Evolutionary conservation across 2,797 vertebrate genomes (phyloP).

Genomic region (Acanthurus lineatus): DNA sequence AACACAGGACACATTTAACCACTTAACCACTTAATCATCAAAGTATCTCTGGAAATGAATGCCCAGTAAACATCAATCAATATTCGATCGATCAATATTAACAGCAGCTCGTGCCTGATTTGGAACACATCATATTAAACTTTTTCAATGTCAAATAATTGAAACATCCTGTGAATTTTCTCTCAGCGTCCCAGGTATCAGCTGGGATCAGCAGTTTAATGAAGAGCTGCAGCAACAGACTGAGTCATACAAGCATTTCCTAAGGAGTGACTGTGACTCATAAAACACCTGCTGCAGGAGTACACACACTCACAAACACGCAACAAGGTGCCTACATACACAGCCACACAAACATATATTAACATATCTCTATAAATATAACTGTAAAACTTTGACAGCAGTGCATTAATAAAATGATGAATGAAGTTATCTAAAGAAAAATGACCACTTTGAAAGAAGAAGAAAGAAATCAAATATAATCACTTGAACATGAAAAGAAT

Average conservation of each 20-base stretch:
- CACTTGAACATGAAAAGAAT: slow-evolving; percentile 26
- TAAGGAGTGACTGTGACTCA: slow-evolving; percentile 63
- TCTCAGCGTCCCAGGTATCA: slow-evolving; percentile 41
- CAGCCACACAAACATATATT: not conserved
- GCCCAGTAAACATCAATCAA: slow-evolving; percentile 50
- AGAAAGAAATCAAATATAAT: slow-evolving; percentile 49
- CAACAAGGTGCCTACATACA: slow-evolving; percentile 1
- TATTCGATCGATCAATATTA: slow-evolving; percentile 25
- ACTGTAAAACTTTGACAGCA: slow-evolving; percentile 3
- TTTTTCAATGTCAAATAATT: slow-evolving; percentile 31
- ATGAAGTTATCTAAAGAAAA: slow-evolving; percentile 48
- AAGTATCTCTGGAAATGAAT: slow-evolving; percentile 32
- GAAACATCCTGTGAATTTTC: slow-evolving; percentile 15
- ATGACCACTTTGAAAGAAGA: slow-evolving; percentile 32
- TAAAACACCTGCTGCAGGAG: slow-evolving; percentile 45
- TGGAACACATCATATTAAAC: not conserved
- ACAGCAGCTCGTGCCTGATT: slow-evolving; percentile 1
- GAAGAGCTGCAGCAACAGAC: slow-evolving; percentile 51
- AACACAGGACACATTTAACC: slow-evolving; percentile 32
- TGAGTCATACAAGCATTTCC: slow-evolving; percentile 56
- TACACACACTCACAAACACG: slow-evolving; percentile 15
- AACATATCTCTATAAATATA: no score
- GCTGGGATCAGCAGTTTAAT: slow-evolving; percentile 51
- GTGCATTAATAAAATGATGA: slow-evolving; percentile 41
- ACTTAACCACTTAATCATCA: slow-evolving; percentile 36